Evolutionary conservation across 1,140 invertebrate genomes (phyloP).

Genomic region (Nephila pilipes): DNA sequence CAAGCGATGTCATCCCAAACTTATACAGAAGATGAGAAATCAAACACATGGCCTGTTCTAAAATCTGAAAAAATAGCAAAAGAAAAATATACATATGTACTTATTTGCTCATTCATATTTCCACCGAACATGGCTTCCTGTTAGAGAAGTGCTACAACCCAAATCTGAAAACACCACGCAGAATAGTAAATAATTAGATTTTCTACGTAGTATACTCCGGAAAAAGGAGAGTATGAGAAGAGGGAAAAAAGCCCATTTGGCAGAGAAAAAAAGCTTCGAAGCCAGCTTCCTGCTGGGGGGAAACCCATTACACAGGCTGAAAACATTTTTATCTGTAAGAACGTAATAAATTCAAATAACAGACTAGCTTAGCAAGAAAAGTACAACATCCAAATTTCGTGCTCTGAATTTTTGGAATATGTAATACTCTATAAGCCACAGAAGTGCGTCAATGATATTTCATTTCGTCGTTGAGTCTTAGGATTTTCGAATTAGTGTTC

Average conservation of each 20-base stretch:
- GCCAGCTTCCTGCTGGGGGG: neutral
- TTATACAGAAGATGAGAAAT: no score
- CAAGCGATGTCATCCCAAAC: no score
- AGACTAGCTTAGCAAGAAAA: neutral
- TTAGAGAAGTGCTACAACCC: no score
- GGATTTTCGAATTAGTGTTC: neutral
- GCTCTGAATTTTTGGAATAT: neutral
- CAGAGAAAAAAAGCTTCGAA: neutral
- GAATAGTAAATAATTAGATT: neutral
- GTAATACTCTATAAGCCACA: neutral
- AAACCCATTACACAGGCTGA: neutral
- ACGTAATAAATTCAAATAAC: constrained; percentile 4
- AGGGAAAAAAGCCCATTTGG: neutral
- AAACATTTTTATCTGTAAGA: neutral
- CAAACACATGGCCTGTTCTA: no score
- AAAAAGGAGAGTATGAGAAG: neutral
- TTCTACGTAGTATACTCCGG: neutral
- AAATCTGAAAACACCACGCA: no score
- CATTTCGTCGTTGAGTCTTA: neutral
- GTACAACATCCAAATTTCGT: neutral
- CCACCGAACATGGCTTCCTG: no score
- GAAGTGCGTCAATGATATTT: neutral
- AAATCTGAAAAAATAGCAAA: no score
- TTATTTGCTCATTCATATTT: no score
- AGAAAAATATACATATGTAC: no score